Evolutionary conservation across 2,797 vertebrate species (phyloP).

Genomic region (Novumbra hubbsi): DNA sequence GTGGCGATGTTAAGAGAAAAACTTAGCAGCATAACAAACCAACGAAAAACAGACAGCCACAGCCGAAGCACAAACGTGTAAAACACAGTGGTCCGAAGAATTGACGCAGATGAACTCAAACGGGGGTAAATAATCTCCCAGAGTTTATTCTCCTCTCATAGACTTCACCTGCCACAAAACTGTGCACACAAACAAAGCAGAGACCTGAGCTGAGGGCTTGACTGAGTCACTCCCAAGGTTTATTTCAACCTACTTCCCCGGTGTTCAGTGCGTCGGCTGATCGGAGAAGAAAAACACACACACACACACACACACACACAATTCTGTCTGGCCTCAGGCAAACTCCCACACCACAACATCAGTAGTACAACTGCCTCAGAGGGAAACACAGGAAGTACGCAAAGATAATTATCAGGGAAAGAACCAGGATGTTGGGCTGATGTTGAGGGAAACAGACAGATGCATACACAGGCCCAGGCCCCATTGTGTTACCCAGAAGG

Average conservation of each 20-base stretch:
- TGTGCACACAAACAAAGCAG: conserved; percentile 31
- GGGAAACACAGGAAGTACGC: not conserved
- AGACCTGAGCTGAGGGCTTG: conserved; percentile 15
- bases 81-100: conserved; percentile 6
- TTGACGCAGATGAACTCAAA: conserved; percentile 25
- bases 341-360: conserved; percentile 18
- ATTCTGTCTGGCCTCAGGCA: conserved; percentile 24
- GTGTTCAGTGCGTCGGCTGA: conserved; percentile 8
- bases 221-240: conserved; percentile 17
- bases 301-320: conserved; percentile 12
- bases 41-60: not conserved
- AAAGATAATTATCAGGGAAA: conserved; percentile 66
- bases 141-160: conserved; percentile 36
- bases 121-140: conserved; percentile 34
- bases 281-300: conserved; percentile 10
- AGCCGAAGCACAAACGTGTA: not conserved
- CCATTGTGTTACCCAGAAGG: conserved; percentile 23
- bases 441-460: not conserved
- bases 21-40: not conserved
- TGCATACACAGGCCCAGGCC: conserved; percentile 3
- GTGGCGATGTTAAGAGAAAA: not conserved
- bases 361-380: not conserved
- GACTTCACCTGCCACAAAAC: conserved; percentile 46
- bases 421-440: conserved; percentile 55
- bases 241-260: conserved; percentile 31